Evolutionary conservation across 2,888 invertebrate genomes (phyloP).

Genomic region (Acleris emargana): DNA sequence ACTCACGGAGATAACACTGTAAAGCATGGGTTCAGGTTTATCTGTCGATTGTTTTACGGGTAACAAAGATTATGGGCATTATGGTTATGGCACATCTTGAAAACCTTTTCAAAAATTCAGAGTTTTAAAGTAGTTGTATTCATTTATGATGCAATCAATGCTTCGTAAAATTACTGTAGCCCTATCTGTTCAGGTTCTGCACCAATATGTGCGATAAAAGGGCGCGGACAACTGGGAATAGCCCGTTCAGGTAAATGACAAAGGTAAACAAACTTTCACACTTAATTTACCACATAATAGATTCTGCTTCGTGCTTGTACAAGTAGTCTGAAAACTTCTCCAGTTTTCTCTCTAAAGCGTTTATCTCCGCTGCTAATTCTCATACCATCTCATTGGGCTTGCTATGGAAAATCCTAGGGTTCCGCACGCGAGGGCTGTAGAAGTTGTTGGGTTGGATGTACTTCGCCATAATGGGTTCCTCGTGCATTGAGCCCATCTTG

Average conservation of each 20-base stretch:
- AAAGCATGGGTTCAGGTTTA: conserved; percentile 47
- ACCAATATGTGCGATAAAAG: too few species aligned
- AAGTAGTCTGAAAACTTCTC: conserved; percentile 79
- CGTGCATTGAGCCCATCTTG: conserved; percentile 59
- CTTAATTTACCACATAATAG: conserved; percentile 82
- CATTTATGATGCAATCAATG: not conserved
- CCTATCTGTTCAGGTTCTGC: too few species aligned
- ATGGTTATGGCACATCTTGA: conserved; percentile 54
- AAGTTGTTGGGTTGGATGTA: conserved; percentile 79
- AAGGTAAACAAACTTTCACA: not conserved
- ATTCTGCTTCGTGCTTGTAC: conserved; percentile 82
- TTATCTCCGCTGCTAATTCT: conserved; percentile 83
- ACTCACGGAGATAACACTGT: conserved; percentile 64
- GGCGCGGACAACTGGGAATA: too few species aligned
- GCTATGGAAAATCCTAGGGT: conserved; percentile 73
- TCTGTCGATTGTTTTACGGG: too few species aligned
- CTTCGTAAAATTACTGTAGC: too few species aligned
- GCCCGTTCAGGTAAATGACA: too few species aligned
- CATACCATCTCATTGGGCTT: conserved; percentile 81
- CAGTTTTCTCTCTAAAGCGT: conserved; percentile 78
- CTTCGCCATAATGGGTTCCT: conserved; percentile 73
- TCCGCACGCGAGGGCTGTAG: conserved; percentile 75
- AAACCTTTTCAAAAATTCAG: not conserved
- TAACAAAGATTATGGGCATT: conserved; percentile 12
- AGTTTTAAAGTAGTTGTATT: not conserved